Conservation (phyloP, 2,113 vertebrate genomes). For the Puffinus mauretanicus region DNA sequence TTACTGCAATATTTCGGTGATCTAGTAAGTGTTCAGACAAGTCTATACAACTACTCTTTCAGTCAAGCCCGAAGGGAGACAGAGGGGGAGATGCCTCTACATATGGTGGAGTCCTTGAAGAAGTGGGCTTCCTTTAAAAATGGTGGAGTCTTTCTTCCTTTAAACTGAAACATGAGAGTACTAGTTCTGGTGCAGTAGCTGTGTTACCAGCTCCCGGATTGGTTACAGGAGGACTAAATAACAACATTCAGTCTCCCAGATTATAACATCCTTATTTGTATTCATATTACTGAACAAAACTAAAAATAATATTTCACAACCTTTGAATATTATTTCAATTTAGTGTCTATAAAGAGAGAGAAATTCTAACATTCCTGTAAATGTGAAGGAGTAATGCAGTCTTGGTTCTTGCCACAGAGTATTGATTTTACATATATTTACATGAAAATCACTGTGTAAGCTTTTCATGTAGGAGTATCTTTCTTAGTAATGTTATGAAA, state of each 20-base stretch:
- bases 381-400: not conserved
- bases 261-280: not conserved
- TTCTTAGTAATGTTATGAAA: not conserved
- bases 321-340: not conserved
- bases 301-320: not conserved
- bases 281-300: not conserved
- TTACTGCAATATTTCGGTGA: not conserved
- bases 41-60: not conserved
- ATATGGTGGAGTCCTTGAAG: not conserved
- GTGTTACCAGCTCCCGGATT: not conserved
- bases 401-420: not conserved
- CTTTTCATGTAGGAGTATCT: not conserved
- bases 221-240: not conserved
- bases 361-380: not conserved
- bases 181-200: not conserved
- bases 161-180: not conserved
- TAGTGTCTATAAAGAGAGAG: not conserved
- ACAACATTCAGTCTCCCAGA: not conserved
- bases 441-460: not conserved
- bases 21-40: not conserved
- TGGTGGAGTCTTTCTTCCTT: not conserved
- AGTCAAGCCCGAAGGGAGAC: not conserved
- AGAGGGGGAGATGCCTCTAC: not conserved
- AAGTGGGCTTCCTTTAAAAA: not conserved
- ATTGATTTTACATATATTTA: not conserved